phyloP scores from a whole-genome alignment of 2,797 vertebrate genomes.

The Sciaenops ocellatus region DNA sequence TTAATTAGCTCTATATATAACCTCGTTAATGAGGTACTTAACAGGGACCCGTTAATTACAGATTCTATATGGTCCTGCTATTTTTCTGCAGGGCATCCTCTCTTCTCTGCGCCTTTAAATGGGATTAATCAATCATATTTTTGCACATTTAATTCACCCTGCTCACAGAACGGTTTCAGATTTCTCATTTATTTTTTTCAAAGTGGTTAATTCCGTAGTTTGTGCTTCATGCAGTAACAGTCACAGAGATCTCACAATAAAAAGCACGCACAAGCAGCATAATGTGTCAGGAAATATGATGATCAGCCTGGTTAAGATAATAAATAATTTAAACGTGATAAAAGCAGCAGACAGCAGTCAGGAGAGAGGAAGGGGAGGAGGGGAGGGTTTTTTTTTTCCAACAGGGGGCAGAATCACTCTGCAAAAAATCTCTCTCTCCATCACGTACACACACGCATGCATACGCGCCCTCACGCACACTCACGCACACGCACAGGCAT shows the following conservation, averaged over 20 bases:
- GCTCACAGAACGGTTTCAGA: background rate
- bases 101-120: conserved; percentile 21
- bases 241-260: no score
- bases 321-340: conserved; percentile 16
- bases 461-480: background rate
- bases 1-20: conserved; percentile 74
- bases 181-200: background rate
- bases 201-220: background rate
- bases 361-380: background rate
- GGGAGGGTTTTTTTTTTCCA: conserved; percentile 47
- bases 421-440: conserved; percentile 4
- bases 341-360: conserved; percentile 7
- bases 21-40: conserved; percentile 73
- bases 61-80: conserved; percentile 63
- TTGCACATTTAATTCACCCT: conserved; percentile 25
- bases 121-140: conserved; percentile 59
- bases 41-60: conserved; percentile 72
- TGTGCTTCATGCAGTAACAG: background rate
- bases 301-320: background rate
- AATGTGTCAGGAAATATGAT: background rate
- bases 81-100: conserved; percentile 67
- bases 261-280: background rate
- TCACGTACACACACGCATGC: background rate
- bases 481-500: background rate
- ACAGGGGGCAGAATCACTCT: conserved; percentile 81